phyloP scores from a whole-genome alignment of 2,888 invertebrate species.

The Sinotaia quadrata region DNA sequence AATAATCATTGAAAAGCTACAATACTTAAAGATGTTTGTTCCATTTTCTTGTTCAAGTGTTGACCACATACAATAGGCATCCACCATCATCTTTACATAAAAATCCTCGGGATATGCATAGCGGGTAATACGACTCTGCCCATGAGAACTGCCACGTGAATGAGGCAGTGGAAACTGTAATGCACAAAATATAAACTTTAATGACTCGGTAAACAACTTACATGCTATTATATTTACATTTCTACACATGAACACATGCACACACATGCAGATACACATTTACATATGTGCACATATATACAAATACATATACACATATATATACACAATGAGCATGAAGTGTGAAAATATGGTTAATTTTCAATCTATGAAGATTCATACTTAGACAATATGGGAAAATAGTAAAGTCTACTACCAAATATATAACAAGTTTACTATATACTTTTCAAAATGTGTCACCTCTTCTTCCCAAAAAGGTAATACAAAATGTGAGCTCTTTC shows the following conservation, averaged over 20 bases:
- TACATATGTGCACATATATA: slow-evolving; percentile 5
- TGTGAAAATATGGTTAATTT: too few species aligned
- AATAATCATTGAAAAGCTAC: too few species aligned
- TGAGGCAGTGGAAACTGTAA: slow-evolving; percentile 41
- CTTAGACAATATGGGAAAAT: too few species aligned
- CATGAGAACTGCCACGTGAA: slow-evolving; percentile 71
- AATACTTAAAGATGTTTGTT: slow-evolving; percentile 16
- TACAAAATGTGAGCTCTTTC: too few species aligned
- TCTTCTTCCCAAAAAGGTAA: too few species aligned
- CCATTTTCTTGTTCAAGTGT: slow-evolving; percentile 61
- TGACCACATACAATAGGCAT: slow-evolving; percentile 66
- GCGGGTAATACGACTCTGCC: slow-evolving; percentile 70
- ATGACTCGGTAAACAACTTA: too few species aligned
- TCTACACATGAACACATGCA: neutral
- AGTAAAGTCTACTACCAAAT: too few species aligned
- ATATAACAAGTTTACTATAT: too few species aligned
- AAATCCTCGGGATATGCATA: slow-evolving; percentile 63
- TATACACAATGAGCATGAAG: slow-evolving; percentile 88
- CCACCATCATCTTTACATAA: slow-evolving; percentile 70
- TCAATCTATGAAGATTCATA: too few species aligned
- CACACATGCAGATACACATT: slow-evolving; percentile 10
- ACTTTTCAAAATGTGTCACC: too few species aligned
- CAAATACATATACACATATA: slow-evolving; percentile 83
- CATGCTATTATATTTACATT: slow-evolving; percentile 22
- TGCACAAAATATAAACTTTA: neutral